phyloP scores from a whole-genome alignment of 1,140 invertebrate genomes.

The Octopus bimaculoides region DNA sequence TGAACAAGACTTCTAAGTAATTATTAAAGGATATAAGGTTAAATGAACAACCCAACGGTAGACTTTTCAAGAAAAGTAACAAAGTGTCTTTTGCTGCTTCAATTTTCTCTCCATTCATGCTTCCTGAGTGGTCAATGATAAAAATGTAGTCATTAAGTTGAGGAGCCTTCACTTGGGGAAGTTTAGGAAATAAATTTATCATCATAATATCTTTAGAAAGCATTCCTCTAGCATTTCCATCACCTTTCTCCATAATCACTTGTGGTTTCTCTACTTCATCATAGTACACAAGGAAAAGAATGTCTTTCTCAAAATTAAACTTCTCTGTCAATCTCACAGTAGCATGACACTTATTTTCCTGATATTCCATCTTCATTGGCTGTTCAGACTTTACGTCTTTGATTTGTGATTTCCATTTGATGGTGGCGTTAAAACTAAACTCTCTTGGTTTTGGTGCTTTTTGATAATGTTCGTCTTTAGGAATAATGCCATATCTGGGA shows the following conservation, averaged over 20 bases:
- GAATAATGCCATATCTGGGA: slow-evolving; percentile 28
- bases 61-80: slow-evolving; percentile 34
- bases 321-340: neutral
- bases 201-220: neutral
- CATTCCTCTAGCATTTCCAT: neutral
- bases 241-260: neutral
- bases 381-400: neutral
- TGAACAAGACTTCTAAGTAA: slow-evolving; percentile 24
- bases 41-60: slow-evolving; percentile 33
- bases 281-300: neutral
- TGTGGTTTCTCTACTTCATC: neutral
- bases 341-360: neutral
- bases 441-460: neutral
- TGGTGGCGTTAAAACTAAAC: neutral
- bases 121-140: slow-evolving; percentile 28
- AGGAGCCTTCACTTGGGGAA: neutral
- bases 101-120: slow-evolving; percentile 49
- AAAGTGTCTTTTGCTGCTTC: slow-evolving; percentile 43
- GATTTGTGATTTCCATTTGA: neutral
- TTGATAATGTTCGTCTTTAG: neutral
- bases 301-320: neutral
- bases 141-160: neutral
- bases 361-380: neutral
- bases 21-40: slow-evolving; percentile 37
- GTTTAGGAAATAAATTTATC: neutral